Evolutionary conservation across 2,797 vertebrate species (phyloP).

Genomic region (Gadopsis bispinosus): DNA sequence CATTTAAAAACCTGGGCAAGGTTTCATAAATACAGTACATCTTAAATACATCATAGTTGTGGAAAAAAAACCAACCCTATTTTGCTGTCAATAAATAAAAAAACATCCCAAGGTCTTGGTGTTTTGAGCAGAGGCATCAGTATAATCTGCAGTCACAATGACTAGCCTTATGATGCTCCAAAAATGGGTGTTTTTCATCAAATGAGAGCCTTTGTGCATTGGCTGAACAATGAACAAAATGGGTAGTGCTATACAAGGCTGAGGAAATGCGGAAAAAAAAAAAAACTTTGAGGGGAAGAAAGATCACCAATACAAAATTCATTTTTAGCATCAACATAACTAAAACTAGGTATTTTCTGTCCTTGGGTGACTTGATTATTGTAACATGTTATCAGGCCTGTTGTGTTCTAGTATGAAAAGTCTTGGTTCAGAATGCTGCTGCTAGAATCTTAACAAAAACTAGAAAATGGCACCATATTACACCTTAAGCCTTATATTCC

Average conservation of each 20-base stretch:
- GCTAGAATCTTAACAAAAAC: neutral
- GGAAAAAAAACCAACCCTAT: slow-evolving; percentile 23
- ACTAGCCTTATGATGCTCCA: neutral
- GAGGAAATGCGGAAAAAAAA: neutral
- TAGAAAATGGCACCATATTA: neutral
- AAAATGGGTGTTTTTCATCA: slow-evolving; percentile 9
- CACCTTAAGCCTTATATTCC: too few relatives aligned
- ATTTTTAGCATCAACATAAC: neutral
- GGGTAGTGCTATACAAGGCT: neutral
- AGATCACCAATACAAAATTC: neutral
- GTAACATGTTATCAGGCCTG: neutral
- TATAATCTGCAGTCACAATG: slow-evolving; percentile 6
- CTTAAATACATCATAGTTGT: slow-evolving; percentile 36
- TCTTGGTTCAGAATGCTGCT: neutral
- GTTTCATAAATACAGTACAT: slow-evolving; percentile 37
- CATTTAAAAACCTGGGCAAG: slow-evolving; percentile 47
- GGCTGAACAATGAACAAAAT: slow-evolving; percentile 21
- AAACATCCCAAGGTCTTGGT: neutral
- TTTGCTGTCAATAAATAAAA: slow-evolving; percentile 29
- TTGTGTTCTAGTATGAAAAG: neutral
- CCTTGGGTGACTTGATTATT: neutral
- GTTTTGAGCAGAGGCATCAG: slow-evolving; percentile 17
- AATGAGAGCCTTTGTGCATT: slow-evolving; percentile 3
- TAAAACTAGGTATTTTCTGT: neutral
- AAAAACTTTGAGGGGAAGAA: neutral